phyloP scores from a whole-genome alignment of 2,113 vertebrate species.

The Seriola quinqueradiata region DNA sequence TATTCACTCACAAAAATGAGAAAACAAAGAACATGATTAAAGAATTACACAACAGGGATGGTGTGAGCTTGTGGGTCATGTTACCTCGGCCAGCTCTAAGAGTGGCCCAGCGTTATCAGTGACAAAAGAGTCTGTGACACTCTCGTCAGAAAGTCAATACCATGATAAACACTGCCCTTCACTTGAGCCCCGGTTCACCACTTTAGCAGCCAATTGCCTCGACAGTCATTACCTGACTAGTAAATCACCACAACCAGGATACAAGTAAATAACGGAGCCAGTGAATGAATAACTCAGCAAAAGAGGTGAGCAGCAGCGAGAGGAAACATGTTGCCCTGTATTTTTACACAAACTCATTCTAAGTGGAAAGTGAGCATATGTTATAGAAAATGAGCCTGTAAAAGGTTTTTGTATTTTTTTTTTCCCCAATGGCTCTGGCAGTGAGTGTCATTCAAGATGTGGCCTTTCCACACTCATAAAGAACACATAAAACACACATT shows the following conservation, averaged over 20 bases:
- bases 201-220: slow-evolving; percentile 85
- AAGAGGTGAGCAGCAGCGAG: slow-evolving; percentile 42
- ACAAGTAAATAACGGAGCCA: slow-evolving; percentile 60
- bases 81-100: slow-evolving; percentile 14
- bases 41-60: not conserved
- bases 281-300: slow-evolving; percentile 56
- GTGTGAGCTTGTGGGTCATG: not conserved
- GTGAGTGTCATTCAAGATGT: slow-evolving; percentile 81
- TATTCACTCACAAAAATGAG: not conserved
- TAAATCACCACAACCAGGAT: slow-evolving; percentile 84
- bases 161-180: slow-evolving; percentile 77
- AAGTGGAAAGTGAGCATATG: slow-evolving; percentile 76
- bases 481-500: slow-evolving; percentile 85
- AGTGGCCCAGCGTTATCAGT: slow-evolving; percentile 66
- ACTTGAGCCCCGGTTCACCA: slow-evolving; percentile 83
- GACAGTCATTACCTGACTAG: slow-evolving; percentile 89
- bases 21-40: not conserved
- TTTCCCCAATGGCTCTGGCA: slow-evolving; percentile 56
- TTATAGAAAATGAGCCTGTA: slow-evolving; percentile 77
- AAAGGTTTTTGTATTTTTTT: slow-evolving; percentile 56
- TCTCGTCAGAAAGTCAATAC: slow-evolving; percentile 86
- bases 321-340: slow-evolving; percentile 58
- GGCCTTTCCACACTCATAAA: slow-evolving; percentile 82
- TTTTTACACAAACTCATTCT: slow-evolving; percentile 64
- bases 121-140: slow-evolving; percentile 82